These are phyloP conservation scores for Lepilemur ruficaudatus DNA, from an alignment of 2,797 vertebrate genomes.

Conservation along the genomic window DNA sequence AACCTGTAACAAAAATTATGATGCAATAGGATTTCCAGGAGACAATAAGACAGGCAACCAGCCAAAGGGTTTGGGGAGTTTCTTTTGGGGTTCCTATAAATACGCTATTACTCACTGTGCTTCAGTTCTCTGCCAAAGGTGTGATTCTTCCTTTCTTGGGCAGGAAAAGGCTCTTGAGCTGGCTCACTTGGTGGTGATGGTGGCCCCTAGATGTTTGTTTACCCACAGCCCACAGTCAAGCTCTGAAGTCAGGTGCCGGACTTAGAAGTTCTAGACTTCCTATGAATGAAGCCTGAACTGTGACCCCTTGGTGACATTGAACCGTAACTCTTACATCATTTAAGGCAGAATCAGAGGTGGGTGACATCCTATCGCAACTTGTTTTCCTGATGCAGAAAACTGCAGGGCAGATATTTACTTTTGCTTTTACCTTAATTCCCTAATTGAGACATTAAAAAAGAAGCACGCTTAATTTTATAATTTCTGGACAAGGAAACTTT, in stretches of 20 bases:
- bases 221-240: neutral
- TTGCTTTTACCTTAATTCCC: neutral
- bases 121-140: neutral
- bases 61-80: conserved; percentile 1
- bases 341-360: neutral
- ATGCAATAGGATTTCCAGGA: conserved; percentile 33
- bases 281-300: neutral
- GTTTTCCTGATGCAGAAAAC: conserved; percentile 16
- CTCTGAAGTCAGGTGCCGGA: neutral
- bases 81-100: conserved; percentile 42
- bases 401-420: neutral
- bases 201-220: too few species aligned
- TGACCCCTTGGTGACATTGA: neutral
- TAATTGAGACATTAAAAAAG: neutral
- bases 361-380: neutral
- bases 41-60: conserved; percentile 24
- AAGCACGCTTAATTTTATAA: neutral
- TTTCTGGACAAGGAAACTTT: conserved; percentile 6
- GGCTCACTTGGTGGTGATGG: neutral
- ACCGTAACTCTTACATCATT: neutral
- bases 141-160: neutral
- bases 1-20: neutral
- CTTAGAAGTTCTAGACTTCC: neutral
- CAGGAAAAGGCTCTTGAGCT: neutral
- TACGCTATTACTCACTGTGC: neutral